Evolutionary conservation across 2,113 vertebrate genomes (phyloP).

Genomic region (Kryptolebias marmoratus): DNA sequence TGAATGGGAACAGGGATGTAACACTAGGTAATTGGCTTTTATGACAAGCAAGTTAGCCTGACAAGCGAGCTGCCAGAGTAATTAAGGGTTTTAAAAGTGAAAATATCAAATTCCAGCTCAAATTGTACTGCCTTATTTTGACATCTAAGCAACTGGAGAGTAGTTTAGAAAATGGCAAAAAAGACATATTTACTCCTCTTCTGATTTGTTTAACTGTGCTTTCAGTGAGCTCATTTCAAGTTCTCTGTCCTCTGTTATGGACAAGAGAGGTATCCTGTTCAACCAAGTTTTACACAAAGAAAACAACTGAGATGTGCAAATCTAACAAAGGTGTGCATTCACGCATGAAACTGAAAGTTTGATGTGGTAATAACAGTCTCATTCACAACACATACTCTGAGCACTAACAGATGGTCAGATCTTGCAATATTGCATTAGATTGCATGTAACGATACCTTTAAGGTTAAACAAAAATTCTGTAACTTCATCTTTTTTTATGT

Average conservation of each 20-base stretch:
- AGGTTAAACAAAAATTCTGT: too few species aligned
- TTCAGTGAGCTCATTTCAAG: not conserved
- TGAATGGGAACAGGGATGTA: conserved; percentile 12
- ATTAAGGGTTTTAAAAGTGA: conserved; percentile 18
- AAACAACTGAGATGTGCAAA: not conserved
- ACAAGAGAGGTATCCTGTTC: not conserved
- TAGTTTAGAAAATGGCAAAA: not conserved
- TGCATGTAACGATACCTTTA: too few species aligned
- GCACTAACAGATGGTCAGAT: too few species aligned
- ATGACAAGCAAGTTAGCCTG: conserved; percentile 27
- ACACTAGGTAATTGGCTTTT: conserved; percentile 47
- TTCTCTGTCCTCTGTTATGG: not conserved
- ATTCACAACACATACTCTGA: too few species aligned
- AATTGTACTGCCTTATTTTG: not conserved
- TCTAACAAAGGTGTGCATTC: not conserved
- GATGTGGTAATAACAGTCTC: too few species aligned
- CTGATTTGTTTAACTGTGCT: not conserved
- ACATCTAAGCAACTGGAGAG: not conserved
- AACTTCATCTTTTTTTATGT: too few species aligned
- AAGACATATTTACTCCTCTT: too few species aligned
- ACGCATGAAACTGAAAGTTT: too few species aligned
- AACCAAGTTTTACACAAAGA: not conserved
- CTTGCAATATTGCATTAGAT: too few species aligned
- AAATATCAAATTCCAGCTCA: conserved; percentile 1
- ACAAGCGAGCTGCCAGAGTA: conserved; percentile 33